Base-by-base conservation (phyloP, 2,888 invertebrate species). In the Sinopyrophorus schimmeli region DNA sequence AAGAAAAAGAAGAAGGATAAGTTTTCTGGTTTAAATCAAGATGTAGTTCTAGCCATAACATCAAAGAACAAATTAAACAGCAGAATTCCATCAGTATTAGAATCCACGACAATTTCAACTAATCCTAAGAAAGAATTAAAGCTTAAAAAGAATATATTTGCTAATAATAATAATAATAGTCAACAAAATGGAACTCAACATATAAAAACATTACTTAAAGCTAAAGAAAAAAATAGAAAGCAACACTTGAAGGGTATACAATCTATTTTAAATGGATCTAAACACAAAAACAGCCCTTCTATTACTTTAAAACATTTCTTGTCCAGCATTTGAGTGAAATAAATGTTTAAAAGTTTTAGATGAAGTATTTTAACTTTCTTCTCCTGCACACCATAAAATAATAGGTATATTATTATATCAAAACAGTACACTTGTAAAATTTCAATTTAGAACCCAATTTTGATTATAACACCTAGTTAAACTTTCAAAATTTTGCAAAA, bases 21-120 rank as follows among this genome's bases (percentile, higher is more conserved):
- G 60, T 74, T 70, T 38, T 73, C 74, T 42, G 76, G 76, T 26
- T 67, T 77, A 34, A 72, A 71, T 48, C 20, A 58, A 53, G 53
- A 52, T 38, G 59, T 49, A 11, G 59, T 63, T 9, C 38, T 53
- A 5, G 26, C 53, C 9, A 40, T 30, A 35, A 52, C 39, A 4
- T 21, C 47, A n/a, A 23, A 40, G 14, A n/a, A 47, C 38, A 51
- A 39, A 51, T 3, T 11, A 12, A 10, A 26, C 7, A 38, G 7
- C 47, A 43, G 51, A 35, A 26, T 16, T 1, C 14, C 30, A 16
- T 31, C 6, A 14, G 14, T 12, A n/a, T 31, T 41, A 31, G 18
- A 30, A 18, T 1, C 10, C 5, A 24, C 30, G 1, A 6, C 30
- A 10, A 17, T 3, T 30, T 6, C 5, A 28, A 21, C 5, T 21